These are phyloP conservation scores for Andinoacara biseriatus DNA, from an alignment of 2,113 vertebrate species.

Conservation along the genomic window DNA sequence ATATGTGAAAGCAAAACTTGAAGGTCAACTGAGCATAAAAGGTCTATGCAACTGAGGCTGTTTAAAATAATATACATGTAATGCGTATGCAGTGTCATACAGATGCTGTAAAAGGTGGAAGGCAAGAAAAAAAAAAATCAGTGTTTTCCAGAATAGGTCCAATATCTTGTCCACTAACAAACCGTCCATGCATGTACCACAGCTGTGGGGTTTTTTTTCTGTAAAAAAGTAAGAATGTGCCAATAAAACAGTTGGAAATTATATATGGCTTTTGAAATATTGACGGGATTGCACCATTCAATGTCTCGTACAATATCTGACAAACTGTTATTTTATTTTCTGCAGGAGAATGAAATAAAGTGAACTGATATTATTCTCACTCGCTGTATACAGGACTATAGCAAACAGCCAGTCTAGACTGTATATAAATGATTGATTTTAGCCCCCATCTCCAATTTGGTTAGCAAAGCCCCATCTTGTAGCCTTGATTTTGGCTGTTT, in stretches of 20 bases:
- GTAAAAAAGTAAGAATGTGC: neutral
- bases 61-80: neutral
- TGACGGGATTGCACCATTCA: neutral
- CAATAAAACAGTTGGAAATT: neutral
- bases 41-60: neutral
- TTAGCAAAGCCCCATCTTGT: neutral
- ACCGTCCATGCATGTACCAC: neutral
- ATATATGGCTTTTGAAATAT: neutral
- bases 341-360: neutral
- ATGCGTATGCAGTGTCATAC: neutral
- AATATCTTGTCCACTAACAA: neutral
- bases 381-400: neutral
- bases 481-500: neutral
- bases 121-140: too few relatives aligned
- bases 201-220: neutral
- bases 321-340: too few relatives aligned
- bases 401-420: neutral
- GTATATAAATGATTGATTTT: neutral
- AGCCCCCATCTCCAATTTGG: neutral
- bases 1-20: neutral
- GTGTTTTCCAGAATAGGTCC: neutral
- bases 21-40: neutral
- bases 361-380: neutral
- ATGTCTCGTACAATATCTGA: neutral
- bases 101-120: neutral